Evolutionary conservation across 2,888 invertebrate species (phyloP).

Genomic region (Pseudeuparius sepicola): DNA sequence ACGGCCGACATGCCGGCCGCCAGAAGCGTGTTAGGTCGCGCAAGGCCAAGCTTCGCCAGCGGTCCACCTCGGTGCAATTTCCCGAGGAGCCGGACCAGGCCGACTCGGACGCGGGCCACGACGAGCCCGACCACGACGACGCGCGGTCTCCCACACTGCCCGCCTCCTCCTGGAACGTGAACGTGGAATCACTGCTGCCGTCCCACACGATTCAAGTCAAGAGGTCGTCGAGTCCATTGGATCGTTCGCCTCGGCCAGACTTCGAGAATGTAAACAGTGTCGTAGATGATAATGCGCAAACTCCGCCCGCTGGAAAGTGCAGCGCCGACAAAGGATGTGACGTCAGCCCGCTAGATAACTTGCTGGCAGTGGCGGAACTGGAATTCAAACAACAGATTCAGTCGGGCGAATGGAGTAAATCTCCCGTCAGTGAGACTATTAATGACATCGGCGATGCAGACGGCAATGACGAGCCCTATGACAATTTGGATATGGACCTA

Average conservation of each 20-base stretch:
- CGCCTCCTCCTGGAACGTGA: slow-evolving; percentile 29
- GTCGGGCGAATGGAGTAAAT: slow-evolving; percentile 34
- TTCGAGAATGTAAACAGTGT: slow-evolving; percentile 35
- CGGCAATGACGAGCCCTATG: slow-evolving; percentile 18
- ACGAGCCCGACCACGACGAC: slow-evolving; percentile 13
- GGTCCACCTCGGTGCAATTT: slow-evolving; percentile 37
- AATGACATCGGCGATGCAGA: slow-evolving; percentile 15
- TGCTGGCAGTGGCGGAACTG: slow-evolving; percentile 54
- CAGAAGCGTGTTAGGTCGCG: slow-evolving; percentile 25
- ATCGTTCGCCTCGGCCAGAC: slow-evolving; percentile 16
- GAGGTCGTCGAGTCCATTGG: no score
- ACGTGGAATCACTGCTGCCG: slow-evolving; percentile 52
- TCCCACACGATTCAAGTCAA: slow-evolving; percentile 51
- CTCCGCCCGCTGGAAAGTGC: slow-evolving; percentile 37
- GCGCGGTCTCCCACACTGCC: slow-evolving; percentile 34
- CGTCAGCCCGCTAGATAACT: slow-evolving; percentile 48
- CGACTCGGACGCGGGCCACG: slow-evolving; percentile 19
- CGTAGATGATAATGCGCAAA: slow-evolving; percentile 31
- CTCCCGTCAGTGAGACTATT: neutral
- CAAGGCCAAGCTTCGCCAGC: slow-evolving; percentile 31
- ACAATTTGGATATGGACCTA: slow-evolving; percentile 22
- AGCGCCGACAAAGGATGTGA: slow-evolving; percentile 36
- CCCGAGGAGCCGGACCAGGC: slow-evolving; percentile 30
- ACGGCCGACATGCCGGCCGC: slow-evolving; percentile 29
- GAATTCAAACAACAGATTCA: slow-evolving; percentile 51